Evolutionary conservation across 2,113 vertebrate genomes (phyloP).

Genomic region (Alethe castanea): DNA sequence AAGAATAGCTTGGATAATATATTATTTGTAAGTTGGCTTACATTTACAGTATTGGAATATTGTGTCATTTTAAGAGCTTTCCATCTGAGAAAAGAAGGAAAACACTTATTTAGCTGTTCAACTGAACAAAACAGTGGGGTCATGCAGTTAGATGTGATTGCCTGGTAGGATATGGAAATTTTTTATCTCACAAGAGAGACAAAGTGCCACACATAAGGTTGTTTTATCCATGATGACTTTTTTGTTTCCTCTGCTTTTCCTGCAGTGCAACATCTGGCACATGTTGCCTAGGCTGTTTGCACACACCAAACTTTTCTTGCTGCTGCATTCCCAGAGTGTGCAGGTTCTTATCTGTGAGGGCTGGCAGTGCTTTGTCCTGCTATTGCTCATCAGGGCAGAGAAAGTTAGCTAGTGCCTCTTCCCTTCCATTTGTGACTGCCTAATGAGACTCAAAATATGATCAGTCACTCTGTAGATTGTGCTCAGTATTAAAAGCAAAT

Average conservation of each 20-base stretch:
- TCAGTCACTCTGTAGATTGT: background rate
- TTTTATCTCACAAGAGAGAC: background rate
- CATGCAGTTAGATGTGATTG: background rate
- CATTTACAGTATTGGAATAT: background rate
- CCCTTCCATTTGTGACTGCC: background rate
- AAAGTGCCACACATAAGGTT: background rate
- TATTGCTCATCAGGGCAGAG: background rate
- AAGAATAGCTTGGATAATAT: background rate
- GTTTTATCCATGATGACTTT: background rate
- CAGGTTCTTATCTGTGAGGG: background rate
- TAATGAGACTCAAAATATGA: slow-evolving; percentile 38
- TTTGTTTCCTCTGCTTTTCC: background rate
- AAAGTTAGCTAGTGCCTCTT: background rate
- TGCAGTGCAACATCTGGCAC: background rate
- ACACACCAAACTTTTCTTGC: background rate
- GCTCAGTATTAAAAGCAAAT: slow-evolving; percentile 24
- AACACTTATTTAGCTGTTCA: background rate
- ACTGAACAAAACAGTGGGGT: background rate
- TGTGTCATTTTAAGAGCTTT: background rate
- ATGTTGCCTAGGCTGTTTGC: background rate
- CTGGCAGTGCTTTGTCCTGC: background rate
- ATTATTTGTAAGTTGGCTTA: background rate
- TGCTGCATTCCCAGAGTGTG: background rate
- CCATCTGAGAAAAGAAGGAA: background rate
- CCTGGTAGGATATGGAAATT: background rate